Evolutionary conservation across 2,888 invertebrate species (phyloP), one percentile per base, ranked within the genome.

Genomic region (Antheraea yamamai): DNA sequence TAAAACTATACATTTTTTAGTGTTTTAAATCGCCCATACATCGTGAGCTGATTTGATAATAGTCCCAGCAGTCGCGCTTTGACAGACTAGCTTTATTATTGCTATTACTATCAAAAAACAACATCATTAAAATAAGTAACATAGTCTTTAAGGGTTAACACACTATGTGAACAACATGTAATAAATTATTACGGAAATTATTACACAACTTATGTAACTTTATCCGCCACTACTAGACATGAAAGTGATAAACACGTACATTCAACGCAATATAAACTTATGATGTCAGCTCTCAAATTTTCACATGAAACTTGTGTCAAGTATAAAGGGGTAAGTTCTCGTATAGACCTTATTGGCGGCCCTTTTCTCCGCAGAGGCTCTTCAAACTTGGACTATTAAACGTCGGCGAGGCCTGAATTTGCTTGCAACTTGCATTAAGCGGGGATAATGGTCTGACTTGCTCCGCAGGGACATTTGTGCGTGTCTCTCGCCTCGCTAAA

Each of bases 311-410:
- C 75, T 84, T 80, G 75, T 74, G 78, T 74, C 61, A 76, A 73
- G 70, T 73, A 66, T 66, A 76, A 74, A 75, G 76, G 80, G 79
- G 79, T 77, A 75, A 81, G 79, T 79, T 79, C 78, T 80, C 85
- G 82, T 87, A 82, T 84, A 79, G 84, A 80, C 83, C 81, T 82
- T 84, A 85, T 84, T 84, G 86, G 83, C 79, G 79, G 78, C 76
- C 81, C 81, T 80, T 81, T 80, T 81, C 83, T 80, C 79, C 82
- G 81, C 79, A 81, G 80, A 78, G 83, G 81, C 81, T 80, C 79
- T 82, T 82, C 79, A 84, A 90, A 89, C 86, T 89, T 88, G 72
- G 76, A 72, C 84, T 83, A 88, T 90, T 86, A 89, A 83, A 83
- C 77, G 78, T 70, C 80, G 80, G 76, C 81, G 78, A 79, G 82